Evolutionary conservation across 2,113 vertebrate species (phyloP).

Genomic region (Clarias magur): DNA sequence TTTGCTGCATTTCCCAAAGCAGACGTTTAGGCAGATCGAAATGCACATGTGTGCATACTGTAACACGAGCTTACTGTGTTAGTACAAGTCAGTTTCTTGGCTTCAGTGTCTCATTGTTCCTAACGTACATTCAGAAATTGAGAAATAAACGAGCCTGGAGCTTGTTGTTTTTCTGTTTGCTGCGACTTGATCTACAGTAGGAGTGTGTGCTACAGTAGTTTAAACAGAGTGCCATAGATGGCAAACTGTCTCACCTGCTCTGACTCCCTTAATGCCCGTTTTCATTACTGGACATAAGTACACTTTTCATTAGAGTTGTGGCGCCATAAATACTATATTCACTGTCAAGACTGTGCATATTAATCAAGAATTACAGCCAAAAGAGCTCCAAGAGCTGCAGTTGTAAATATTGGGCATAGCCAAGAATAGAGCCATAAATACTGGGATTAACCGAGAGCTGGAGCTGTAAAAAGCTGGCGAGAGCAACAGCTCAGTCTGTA

Average conservation of each 20-base stretch:
- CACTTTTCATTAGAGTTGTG: background rate
- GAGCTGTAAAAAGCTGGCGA: background rate
- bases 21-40: background rate
- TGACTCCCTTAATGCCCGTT: background rate
- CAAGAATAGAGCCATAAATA: background rate
- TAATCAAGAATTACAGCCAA: background rate
- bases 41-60: background rate
- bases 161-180: background rate
- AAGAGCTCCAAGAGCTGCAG: background rate
- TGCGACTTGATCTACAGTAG: background rate
- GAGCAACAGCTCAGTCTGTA: too few relatives aligned
- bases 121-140: background rate
- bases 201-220: background rate
- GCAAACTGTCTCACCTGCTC: background rate
- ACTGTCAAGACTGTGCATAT: too few relatives aligned
- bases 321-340: background rate
- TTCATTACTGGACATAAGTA: background rate
- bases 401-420: background rate
- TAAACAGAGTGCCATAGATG: background rate
- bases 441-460: background rate
- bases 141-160: background rate
- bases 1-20: background rate
- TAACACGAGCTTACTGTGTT: background rate
- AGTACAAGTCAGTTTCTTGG: background rate
- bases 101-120: background rate